Percentiles rank a stretch among this genome's conserved stretches.
phyloP scores from a whole-genome alignment of 2,888 invertebrate genomes.

The Nineta flava region DNA sequence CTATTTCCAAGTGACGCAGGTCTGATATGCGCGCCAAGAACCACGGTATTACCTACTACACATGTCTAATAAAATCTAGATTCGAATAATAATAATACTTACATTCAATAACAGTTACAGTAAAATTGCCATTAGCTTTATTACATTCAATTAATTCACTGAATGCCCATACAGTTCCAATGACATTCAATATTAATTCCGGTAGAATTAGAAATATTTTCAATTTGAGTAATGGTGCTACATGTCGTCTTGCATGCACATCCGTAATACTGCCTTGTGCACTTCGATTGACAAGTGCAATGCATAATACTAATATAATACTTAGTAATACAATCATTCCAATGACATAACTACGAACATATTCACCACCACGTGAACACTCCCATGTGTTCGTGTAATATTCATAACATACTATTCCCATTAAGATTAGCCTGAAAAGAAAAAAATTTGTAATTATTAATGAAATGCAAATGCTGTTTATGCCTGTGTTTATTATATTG shows the following conservation, averaged over 20 bases:
- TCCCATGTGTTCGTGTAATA: conserved; percentile 51
- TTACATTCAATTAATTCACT: conserved; percentile 49
- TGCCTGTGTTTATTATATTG: too few species aligned
- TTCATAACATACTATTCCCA: conserved; percentile 45
- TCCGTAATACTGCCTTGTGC: conserved; percentile 67
- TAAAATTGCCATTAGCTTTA: conserved; percentile 44
- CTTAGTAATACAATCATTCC: conserved; percentile 51
- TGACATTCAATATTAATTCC: conserved; percentile 61
- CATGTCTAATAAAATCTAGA: too few species aligned
- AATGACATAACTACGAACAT: conserved; percentile 55
- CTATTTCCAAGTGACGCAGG: too few species aligned
- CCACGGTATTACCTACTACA: too few species aligned
- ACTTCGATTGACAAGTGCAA: conserved; percentile 51
- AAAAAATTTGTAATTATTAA: conserved; percentile 2
- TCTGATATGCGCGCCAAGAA: too few species aligned
- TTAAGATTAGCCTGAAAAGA: conserved; percentile 42
- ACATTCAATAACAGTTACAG: conserved; percentile 57
- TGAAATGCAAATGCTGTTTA: too few species aligned
- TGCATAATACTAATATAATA: conserved; percentile 43
- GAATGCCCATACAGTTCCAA: conserved; percentile 73
- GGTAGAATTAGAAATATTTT: conserved; percentile 60
- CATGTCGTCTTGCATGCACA: conserved; percentile 47
- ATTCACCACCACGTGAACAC: conserved; percentile 51
- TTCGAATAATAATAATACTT: too few species aligned
- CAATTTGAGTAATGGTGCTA: conserved; percentile 53